Base-by-base conservation (phyloP, 2,888 invertebrate genomes). In the Protodeltote pygarga region DNA sequence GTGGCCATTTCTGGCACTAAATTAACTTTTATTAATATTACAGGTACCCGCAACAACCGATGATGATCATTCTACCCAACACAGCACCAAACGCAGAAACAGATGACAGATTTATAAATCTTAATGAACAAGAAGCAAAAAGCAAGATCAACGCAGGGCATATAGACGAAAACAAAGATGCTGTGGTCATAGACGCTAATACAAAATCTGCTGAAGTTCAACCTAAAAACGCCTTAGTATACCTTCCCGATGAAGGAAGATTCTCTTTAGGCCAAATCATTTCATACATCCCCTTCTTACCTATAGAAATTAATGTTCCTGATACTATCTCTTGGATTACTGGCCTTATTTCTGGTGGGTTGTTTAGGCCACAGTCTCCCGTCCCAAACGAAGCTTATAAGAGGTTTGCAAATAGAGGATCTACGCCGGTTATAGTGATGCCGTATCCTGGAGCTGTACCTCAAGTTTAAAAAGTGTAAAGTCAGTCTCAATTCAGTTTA, bases 271-370 rank as follows among this genome's bases (percentile, higher is more conserved):
- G 93, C 3, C 85, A 84, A 20, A 77, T 93, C 33, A 93, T 94
- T 45, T 88, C 91, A 9, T 77, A 81, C 3, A 89, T 93, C 14
- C 93, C 93, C 0, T 93, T 93, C 72, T 79, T 95, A 11, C 95
- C 95, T 0, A 83, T 95, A 38, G 93, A 94, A 79, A 79, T 95
- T 1, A 95, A 94, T 70, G 93, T 95, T 0, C 94, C 94, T 2
- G 94, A 94, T 61, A 82, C 92, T 0, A 82, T 94, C 37, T 76
- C 83, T 0, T 89, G 88, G 89, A 83, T 92, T 31, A 65, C 81
- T 0, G 69, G 80, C 25, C 80, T 87, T 0, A 76, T 90, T 25
- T 75, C 84, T 6, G 85, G 87, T 1, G 83, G 85, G 31, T 75
- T 80, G 32, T 81, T 87, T 39, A 67, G 79, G 20, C 75, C 75